phyloP scores from a whole-genome alignment of 2,113 vertebrate species.

The Hymenochirus boettgeri region DNA sequence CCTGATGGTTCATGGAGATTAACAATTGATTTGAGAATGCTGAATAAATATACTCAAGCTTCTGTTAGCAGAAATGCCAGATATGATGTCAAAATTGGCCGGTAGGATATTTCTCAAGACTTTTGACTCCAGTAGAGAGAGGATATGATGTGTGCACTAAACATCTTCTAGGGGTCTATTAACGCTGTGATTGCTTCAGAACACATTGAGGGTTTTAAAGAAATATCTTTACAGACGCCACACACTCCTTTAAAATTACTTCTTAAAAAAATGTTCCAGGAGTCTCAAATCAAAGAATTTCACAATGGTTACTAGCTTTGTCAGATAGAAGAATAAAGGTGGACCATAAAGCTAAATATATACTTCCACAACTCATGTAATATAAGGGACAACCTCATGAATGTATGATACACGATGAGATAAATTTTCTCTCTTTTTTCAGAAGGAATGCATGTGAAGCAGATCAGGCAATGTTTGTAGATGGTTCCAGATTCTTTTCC shows the following conservation, averaged over 20 bases:
- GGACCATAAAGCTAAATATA: neutral
- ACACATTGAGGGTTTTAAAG: neutral
- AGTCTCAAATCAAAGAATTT: neutral
- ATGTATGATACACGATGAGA: neutral
- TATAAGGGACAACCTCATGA: neutral
- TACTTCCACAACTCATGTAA: neutral
- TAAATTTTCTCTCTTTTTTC: neutral
- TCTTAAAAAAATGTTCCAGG: neutral
- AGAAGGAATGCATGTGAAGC: neutral
- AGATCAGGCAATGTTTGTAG: neutral
- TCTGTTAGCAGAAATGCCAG: neutral
- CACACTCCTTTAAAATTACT: neutral
- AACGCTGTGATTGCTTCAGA: too few species aligned
- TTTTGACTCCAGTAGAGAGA: too few species aligned
- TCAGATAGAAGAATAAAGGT: too few species aligned
- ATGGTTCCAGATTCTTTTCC: constrained; percentile 3
- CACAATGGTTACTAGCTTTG: neutral
- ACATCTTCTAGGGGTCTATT: too few species aligned
- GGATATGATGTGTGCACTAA: too few species aligned
- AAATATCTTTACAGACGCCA: neutral
- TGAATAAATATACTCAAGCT: neutral
- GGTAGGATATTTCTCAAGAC: too few species aligned
- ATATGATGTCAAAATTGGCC: neutral
- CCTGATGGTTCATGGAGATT: neutral
- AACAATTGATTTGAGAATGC: neutral